A percentile compares a stretch with the other conserved stretches of the same genome.
phyloP scores from a whole-genome alignment of 2,888 invertebrate species.

The Dorcus hopei region DNA sequence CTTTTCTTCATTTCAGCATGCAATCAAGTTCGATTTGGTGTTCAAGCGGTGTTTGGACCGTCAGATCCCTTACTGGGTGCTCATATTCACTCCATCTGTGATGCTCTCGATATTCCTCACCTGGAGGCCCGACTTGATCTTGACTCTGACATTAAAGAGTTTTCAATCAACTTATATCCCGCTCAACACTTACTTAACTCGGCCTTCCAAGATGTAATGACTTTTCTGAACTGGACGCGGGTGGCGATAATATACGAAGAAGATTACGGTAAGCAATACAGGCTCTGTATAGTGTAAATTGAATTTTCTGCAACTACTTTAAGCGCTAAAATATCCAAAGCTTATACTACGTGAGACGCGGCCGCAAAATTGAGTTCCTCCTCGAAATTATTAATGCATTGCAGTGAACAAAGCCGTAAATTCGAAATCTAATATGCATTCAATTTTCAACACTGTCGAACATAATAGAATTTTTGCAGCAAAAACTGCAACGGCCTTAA shows the following conservation, averaged over 20 bases:
- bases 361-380: too few species aligned
- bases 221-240: conserved; percentile 86
- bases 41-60: conserved; percentile 77
- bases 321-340: not conserved
- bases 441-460: too few species aligned
- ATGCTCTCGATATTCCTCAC: conserved; percentile 77
- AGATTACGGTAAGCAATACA: conserved; percentile 62
- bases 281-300: too few species aligned
- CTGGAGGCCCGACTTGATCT: conserved; percentile 66
- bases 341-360: too few species aligned
- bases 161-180: conserved; percentile 78
- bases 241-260: conserved; percentile 94
- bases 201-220: conserved; percentile 74
- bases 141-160: conserved; percentile 59
- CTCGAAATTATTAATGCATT: too few species aligned
- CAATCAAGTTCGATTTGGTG: conserved; percentile 65
- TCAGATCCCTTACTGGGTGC: conserved; percentile 67
- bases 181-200: conserved; percentile 67
- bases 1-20: conserved; percentile 57
- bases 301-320: not conserved
- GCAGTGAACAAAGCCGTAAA: too few species aligned
- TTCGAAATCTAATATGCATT: too few species aligned
- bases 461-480: too few species aligned
- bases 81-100: conserved; percentile 78
- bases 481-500: too few species aligned